Evolutionary conservation across 2,797 vertebrate species (phyloP).

Genomic region (Cichlasoma orientale): DNA sequence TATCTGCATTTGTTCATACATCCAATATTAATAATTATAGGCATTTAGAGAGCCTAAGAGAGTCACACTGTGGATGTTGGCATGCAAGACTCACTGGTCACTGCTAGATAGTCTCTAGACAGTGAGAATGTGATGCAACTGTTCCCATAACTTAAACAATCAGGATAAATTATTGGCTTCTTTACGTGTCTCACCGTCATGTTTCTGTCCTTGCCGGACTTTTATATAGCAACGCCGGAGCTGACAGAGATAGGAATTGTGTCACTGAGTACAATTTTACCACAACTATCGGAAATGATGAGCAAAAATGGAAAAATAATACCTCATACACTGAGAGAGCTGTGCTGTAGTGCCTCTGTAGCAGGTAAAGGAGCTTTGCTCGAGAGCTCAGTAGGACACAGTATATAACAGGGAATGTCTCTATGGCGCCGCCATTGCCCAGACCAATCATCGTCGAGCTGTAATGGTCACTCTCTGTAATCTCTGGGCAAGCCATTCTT

Average conservation of each 20-base stretch:
- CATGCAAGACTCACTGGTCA: not conserved
- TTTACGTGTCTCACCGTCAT: not conserved
- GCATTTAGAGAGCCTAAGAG: not conserved
- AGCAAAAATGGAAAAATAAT: not conserved
- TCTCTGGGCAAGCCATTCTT: constrained; percentile 43
- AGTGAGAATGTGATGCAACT: not conserved
- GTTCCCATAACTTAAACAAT: not conserved
- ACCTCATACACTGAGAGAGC: not conserved
- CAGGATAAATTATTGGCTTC: not conserved
- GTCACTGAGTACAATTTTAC: not conserved
- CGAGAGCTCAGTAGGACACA: not conserved
- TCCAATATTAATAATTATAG: fast-evolving
- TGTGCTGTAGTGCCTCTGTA: not conserved
- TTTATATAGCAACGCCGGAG: not conserved
- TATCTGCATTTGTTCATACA: not conserved
- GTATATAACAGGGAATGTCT: constrained; percentile 25
- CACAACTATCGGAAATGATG: not conserved
- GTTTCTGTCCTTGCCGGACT: not conserved
- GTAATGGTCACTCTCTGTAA: constrained; percentile 43
- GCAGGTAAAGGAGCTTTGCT: constrained; percentile 11
- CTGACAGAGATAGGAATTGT: not conserved
- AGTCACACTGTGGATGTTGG: not conserved
- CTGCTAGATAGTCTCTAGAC: not conserved
- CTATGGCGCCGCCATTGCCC: constrained; percentile 20
- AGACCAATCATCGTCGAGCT: constrained; percentile 49